Evolutionary conservation across 2,888 invertebrate species (phyloP), one percentile per base, ranked within the genome.

Genomic region (Crepidodera aurea): DNA sequence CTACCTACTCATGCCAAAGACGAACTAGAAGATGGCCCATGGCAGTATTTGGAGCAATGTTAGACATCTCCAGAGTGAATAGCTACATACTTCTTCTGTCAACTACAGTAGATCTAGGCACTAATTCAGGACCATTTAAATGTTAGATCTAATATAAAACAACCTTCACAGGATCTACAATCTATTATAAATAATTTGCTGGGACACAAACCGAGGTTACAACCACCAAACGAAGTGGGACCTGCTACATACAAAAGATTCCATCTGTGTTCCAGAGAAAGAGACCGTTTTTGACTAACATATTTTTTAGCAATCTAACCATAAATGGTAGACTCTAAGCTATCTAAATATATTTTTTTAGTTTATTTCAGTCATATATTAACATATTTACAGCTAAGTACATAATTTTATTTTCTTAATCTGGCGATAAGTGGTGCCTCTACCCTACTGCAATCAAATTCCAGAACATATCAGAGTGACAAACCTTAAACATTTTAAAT

Each of bases 21-120:
- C 44, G 58, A 13, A 62, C 56, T 37, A 29, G 57, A 44, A 62
- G 62, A 58, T 62, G 62, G 51, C 62, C 51, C 22, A 19, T 46
- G 22, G 44, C 42, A 37, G 34, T 60, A 44, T 55, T 54, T 25
- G 37, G 39, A 25, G 40, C 40, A 48, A 55, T 60, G 48, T 40
- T 55, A 22, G 54, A 60, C 19, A 60, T 60, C 39, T 46, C 60
- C 1, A 46, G 37, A 27, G 55, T 53, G 29, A 32, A n/a, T n/a
- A n/a, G n/a, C n/a, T n/a, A n/a, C n/a, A n/a, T n/a, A n/a, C n/a
- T n/a, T n/a, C n/a, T 37, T 22, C 29, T 25, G 40, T 46, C 34
- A 58, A 32, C 13, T 51, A 29, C 34, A 40, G n/a, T 2, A 2
- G n/a, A 40, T 40, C 2, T 10, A 25, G 27, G 39, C 5, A 40